These are phyloP conservation scores for Watsonalla binaria DNA, from an alignment of 2,888 invertebrate genomes.

Conservation along the genomic window DNA sequence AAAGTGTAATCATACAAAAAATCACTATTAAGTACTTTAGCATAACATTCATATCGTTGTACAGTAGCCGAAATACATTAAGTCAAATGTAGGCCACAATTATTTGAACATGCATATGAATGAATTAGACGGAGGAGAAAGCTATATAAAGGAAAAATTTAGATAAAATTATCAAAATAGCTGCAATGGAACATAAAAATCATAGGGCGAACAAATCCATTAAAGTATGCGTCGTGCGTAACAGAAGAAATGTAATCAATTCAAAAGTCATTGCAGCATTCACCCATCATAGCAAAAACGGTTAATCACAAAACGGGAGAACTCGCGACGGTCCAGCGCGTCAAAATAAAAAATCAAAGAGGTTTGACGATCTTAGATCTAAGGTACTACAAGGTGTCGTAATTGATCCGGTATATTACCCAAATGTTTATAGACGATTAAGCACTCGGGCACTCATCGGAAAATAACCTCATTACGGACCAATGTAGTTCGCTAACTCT, in stretches of 20 bases:
- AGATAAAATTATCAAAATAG: neutral
- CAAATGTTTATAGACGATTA: slow-evolving; percentile 55
- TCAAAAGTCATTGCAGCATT: slow-evolving; percentile 35
- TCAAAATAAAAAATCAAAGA: slow-evolving; percentile 59
- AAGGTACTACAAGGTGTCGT: slow-evolving; percentile 46
- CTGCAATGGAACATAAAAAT: slow-evolving; percentile 23
- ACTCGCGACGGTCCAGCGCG: slow-evolving; percentile 46
- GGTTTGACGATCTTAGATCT: slow-evolving; percentile 25
- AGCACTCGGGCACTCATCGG: slow-evolving; percentile 40
- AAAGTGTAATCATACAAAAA: too few species aligned
- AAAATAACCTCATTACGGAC: slow-evolving; percentile 24
- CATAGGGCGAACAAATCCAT: slow-evolving; percentile 24
- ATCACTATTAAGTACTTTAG: neutral
- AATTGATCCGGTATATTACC: slow-evolving; percentile 41
- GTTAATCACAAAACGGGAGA: slow-evolving; percentile 46
- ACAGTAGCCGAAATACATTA: slow-evolving; percentile 5
- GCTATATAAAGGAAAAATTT: neutral
- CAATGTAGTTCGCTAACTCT: slow-evolving; percentile 23
- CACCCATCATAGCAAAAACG: slow-evolving; percentile 50
- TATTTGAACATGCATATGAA: neutral
- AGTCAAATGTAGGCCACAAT: neutral
- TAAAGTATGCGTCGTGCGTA: slow-evolving; percentile 35
- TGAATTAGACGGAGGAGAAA: neutral
- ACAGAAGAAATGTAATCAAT: slow-evolving; percentile 42
- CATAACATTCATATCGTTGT: neutral